Conservation (phyloP, 2,888 invertebrate species). For the Cheilosia grossa region DNA sequence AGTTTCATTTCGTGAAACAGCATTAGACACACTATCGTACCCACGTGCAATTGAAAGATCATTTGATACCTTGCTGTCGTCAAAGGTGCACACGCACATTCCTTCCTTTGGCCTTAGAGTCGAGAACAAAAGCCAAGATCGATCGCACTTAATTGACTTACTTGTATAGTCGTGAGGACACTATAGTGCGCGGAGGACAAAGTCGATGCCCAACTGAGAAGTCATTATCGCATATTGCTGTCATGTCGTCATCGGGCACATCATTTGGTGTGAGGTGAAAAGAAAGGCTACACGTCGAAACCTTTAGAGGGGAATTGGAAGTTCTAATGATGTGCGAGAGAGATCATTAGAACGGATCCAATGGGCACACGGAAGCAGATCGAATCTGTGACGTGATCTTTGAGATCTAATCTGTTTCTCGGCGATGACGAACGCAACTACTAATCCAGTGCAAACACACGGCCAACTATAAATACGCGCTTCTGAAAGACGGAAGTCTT, state of each 20-base stretch:
- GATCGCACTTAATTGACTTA: conserved; percentile 71
- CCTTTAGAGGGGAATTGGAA: conserved; percentile 27
- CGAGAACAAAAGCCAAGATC: conserved; percentile 69
- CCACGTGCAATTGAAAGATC: conserved; percentile 74
- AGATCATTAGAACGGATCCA: conserved; percentile 58
- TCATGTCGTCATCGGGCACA: conserved; percentile 70
- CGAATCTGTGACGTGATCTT: conserved; percentile 71
- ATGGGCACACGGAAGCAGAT: conserved; percentile 62
- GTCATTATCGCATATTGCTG: conserved; percentile 74
- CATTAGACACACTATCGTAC: conserved; percentile 51
- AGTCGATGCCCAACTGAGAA: conserved; percentile 64
- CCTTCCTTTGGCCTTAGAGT: conserved; percentile 34
- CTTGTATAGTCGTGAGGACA: conserved; percentile 35
- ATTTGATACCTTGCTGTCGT: conserved; percentile 61
- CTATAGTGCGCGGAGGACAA: conserved; percentile 34
- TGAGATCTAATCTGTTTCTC: conserved; percentile 59
- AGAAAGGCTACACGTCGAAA: conserved; percentile 20
- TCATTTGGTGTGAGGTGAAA: conserved; percentile 67
- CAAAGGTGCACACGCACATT: conserved; percentile 68
- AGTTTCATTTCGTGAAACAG: conserved; percentile 52
- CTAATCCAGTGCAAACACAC: conserved; percentile 41
- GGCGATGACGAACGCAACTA: conserved; percentile 30
- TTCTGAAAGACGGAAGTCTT: conserved; percentile 65
- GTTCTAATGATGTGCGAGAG: conserved; percentile 63
- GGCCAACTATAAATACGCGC: conserved; percentile 21